Evolutionary conservation across 2,113 vertebrate species (phyloP).

Genomic region (Pituophis catenifer): DNA sequence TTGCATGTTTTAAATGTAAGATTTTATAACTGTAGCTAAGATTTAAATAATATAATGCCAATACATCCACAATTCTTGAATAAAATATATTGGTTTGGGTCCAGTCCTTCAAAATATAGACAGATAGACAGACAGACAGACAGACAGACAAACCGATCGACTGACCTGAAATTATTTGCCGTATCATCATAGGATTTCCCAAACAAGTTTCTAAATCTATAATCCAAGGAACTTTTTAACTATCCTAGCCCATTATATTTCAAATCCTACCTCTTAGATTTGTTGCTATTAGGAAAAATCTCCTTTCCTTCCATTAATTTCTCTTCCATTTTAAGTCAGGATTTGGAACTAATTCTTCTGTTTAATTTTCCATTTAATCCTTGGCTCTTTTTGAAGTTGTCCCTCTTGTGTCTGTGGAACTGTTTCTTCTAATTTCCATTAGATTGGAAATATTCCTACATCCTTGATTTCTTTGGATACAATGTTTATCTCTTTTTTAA

Average conservation of each 20-base stretch:
- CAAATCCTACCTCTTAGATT: not conserved
- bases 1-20: not conserved
- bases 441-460: not conserved
- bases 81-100: not conserved
- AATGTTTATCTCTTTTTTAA: not conserved
- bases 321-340: not conserved
- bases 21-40: not conserved
- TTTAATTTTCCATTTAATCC: conserved; percentile 3
- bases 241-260: not conserved
- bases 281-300: not conserved
- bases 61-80: not conserved
- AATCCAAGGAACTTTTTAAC: not conserved
- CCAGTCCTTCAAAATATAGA: not conserved
- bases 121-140: no score
- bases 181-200: not conserved
- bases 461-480: not conserved
- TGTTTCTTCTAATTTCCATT: not conserved
- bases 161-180: not conserved
- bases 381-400: not conserved
- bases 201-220: not conserved
- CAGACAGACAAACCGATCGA: no score
- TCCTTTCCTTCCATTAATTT: not conserved
- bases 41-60: not conserved
- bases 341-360: not conserved
- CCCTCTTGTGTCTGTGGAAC: not conserved